Evolutionary conservation across 2,113 vertebrate genomes (phyloP).

Genomic region (Chionis minor): DNA sequence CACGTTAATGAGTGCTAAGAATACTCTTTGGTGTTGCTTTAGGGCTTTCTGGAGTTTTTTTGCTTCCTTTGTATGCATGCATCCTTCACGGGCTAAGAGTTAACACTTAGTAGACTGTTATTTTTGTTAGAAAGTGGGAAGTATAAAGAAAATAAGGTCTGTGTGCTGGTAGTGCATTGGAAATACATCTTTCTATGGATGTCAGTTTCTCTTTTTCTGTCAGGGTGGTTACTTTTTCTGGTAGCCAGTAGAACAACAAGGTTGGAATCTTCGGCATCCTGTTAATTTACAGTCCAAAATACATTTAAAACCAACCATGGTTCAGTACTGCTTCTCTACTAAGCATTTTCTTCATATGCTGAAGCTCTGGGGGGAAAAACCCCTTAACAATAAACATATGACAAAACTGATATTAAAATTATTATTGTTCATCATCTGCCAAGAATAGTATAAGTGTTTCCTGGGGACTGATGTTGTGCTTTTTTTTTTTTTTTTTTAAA

Average conservation of each 20-base stretch:
- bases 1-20: neutral
- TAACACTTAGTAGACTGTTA: neutral
- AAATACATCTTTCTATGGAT: neutral
- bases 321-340: neutral
- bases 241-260: neutral
- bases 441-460: neutral
- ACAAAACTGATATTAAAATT: neutral
- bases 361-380: neutral
- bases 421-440: neutral
- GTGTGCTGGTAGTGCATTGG: neutral
- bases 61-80: accelerated
- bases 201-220: neutral
- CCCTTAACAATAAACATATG: neutral
- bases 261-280: neutral
- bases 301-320: neutral
- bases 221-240: neutral
- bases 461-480: neutral
- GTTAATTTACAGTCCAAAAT: neutral
- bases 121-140: neutral
- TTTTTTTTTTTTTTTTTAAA: neutral
- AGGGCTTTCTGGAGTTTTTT: neutral
- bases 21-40: neutral
- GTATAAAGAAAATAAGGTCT: neutral
- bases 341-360: neutral
- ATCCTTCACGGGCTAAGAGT: neutral